A percentile compares a stretch with the other conserved stretches of the same genome.
Evolutionary conservation across 2,888 invertebrate genomes (phyloP).

Genomic region (Lamproptera curius): DNA sequence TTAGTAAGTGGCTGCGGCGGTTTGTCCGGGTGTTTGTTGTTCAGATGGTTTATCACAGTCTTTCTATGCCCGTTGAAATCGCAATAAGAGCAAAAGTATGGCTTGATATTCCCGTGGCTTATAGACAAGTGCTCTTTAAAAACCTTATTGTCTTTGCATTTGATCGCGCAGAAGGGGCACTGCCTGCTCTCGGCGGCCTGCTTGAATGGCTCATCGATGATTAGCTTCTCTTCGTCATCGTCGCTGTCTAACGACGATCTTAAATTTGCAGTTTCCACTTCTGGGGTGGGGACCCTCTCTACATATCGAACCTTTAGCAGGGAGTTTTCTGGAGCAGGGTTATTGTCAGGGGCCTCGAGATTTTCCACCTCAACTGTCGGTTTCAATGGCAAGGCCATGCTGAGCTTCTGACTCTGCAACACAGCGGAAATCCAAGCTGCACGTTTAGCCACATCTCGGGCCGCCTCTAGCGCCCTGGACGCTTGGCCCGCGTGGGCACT

Average conservation of each 20-base stretch:
- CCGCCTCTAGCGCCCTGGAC: conserved; percentile 47
- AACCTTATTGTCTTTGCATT: conserved; percentile 28
- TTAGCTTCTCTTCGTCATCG: conserved; percentile 47
- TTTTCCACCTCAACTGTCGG: background rate
- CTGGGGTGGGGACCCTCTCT: conserved; percentile 45
- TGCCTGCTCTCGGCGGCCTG: conserved; percentile 18
- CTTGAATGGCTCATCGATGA: conserved; percentile 42
- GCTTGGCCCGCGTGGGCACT: conserved; percentile 36
- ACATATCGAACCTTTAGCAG: conserved; percentile 59
- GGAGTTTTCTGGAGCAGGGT: conserved; percentile 43
- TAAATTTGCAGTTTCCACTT: conserved; percentile 27
- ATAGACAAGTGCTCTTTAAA: conserved; percentile 59
- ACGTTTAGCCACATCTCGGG: conserved; percentile 42
- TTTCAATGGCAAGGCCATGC: conserved; percentile 26
- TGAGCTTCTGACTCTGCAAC: conserved; percentile 40
- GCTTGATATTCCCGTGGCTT: conserved; percentile 65
- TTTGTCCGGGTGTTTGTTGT: conserved; percentile 39
- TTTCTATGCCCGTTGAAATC: conserved; percentile 38
- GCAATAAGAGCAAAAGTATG: conserved; percentile 64
- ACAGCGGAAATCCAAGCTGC: conserved; percentile 48
- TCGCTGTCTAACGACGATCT: conserved; percentile 31
- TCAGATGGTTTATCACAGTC: conserved; percentile 45
- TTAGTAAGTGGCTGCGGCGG: conserved; percentile 23
- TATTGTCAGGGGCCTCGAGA: background rate
- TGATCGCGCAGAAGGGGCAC: conserved; percentile 51